Base-by-base conservation (phyloP, 1,140 invertebrate genomes). In the Zaprionus gabonicus region DNA sequence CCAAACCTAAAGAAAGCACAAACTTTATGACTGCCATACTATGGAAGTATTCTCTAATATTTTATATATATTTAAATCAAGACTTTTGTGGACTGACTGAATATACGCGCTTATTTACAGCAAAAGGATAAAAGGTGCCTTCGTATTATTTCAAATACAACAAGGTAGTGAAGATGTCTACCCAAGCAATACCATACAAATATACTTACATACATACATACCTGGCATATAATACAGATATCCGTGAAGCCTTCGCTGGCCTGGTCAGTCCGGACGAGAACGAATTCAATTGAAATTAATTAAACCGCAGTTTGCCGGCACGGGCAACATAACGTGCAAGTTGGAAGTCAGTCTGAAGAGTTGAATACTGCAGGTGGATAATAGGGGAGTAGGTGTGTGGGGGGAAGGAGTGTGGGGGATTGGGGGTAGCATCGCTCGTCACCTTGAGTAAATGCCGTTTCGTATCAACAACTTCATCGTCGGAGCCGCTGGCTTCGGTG, bases 381-480 rank as follows among this genome's bases (percentile, higher is more conserved):
- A 4, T 9, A 25, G 12, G 41, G 41, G 46, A 49, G 10, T 20
- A 20, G 20, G 20, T 20, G 20, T 20, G 20, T 20, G 20, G 20
- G 20, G 20, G 23, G 23, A 23, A n/a, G n/a, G n/a, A n/a, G n/a
- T n/a, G 7, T 23, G 20, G 46, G 3, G 23, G 23, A 23, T 23
- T 2, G 7, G 20, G 46, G 7, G 3, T n/a, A 9, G n/a, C 17
- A 46, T 46, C 41, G 15, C 46, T 51, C 46, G 46, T 51, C 46
- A 51, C 46, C 46, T 51, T 51, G 46, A 51, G 46, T 25, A 51
- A 51, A 51, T 51, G 46, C 46, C 46, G 46, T 25, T 46, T 23
- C 20, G 46, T 46, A 46, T 46, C 41, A 46, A 46, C 41, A 46
- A 46, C 41, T 46, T 46, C 41, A 46, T 46, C 41, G 41, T 13